Base-by-base conservation (phyloP, 2,797 vertebrate genomes). In the Pogoniulus pusillus region DNA sequence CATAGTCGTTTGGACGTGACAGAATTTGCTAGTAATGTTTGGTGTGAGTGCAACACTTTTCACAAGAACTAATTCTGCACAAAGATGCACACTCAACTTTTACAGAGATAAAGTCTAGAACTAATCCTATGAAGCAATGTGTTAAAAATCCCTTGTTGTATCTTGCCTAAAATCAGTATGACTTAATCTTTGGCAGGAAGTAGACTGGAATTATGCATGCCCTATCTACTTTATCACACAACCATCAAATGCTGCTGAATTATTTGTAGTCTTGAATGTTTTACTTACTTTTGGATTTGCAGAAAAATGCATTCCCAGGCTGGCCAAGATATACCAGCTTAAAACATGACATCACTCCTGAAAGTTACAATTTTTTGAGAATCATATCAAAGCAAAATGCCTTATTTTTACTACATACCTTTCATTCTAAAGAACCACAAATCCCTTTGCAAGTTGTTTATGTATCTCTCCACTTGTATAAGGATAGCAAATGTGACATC, bases 101-200 rank as follows among this genome's bases (percentile, higher is more conserved):
- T 47, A 34, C 9, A 68, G 73, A 76, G 32, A 58, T n/a, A 24
- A 83, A 71, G 4, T 26, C 6, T 15, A 82, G 24, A 75, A 78
- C 73, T 72, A 57, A 51, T 43, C 9, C 39, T 69, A 27, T n/a
- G 54, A 64, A 93, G 3, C 14, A 69, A 37, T 43, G 66, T 71
- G 35, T 20, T 72, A 69, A 89, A 85, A 81, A 78, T 71, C 39
- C 26, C 22, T 45, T 58, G 11, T 45, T 87, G 1, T 57, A 45
- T 77, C 34, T 82, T 76, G 90, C 68, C 72, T 92, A 91, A 57
- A 23, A 82, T 66, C 49, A 73, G 57, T 35, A 81, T 83, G 37
- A 94, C 43, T 64, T 89, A 75, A 82, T 14, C 54, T 83, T 84
- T 94, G 82, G 89, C 80, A 91, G 69, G 63, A 94, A 75, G 73